Conservation (phyloP, 2,888 invertebrate genomes). For the Argyresthia albistria region DNA sequence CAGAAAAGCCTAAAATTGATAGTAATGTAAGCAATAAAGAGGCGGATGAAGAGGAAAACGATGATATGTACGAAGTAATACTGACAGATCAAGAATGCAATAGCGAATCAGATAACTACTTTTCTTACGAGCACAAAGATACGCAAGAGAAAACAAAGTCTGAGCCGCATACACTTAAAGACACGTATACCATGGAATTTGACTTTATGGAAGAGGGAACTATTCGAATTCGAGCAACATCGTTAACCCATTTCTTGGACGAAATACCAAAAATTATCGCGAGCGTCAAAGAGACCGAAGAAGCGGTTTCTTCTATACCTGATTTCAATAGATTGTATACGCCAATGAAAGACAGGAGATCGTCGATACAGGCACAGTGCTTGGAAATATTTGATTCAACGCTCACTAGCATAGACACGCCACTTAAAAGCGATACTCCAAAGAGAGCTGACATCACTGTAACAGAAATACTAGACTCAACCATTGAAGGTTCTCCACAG, state of each 20-base stretch:
- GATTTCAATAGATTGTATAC: conserved; percentile 46
- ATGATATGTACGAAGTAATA: not conserved
- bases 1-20: not conserved
- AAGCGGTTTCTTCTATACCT: conserved; percentile 46
- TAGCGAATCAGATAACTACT: conserved; percentile 31
- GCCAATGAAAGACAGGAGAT: conserved; percentile 37
- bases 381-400: conserved; percentile 61
- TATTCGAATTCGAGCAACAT: conserved; percentile 44
- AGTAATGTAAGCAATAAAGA: not conserved
- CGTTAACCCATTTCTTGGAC: conserved; percentile 32
- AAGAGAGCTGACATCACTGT: conserved; percentile 11
- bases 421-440: conserved; percentile 38
- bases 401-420: conserved; percentile 57
- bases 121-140: conserved; percentile 30
- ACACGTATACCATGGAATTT: conserved; percentile 54
- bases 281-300: conserved; percentile 40
- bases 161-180: conserved; percentile 37
- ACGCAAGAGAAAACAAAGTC: conserved; percentile 18
- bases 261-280: conserved; percentile 23
- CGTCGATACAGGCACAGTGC: conserved; percentile 29
- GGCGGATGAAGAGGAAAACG: not conserved
- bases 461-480: too few species aligned
- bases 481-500: too few species aligned
- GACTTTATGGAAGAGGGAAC: conserved; percentile 46
- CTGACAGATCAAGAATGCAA: conserved; percentile 5